Percentiles rank a stretch among this genome's conserved stretches.
These are phyloP conservation scores for Coregonus sp. DNA, from an alignment of 2,797 vertebrate species.

Conservation along the genomic window DNA sequence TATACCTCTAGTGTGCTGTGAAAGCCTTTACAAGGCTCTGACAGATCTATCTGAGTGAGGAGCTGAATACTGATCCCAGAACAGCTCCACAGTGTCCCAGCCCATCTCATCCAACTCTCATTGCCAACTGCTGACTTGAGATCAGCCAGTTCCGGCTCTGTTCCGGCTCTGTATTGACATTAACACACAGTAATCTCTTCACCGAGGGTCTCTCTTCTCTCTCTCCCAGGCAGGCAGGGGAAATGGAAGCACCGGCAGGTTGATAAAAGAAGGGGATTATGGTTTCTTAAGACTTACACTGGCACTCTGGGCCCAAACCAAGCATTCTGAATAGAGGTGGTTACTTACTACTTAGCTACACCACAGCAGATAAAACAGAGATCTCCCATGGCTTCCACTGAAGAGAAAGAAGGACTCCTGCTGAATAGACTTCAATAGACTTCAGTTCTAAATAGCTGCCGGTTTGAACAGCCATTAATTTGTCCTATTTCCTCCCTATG, in stretches of 20 bases:
- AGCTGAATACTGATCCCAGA: conserved; percentile 10
- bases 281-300: conserved; percentile 29
- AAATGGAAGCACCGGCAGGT: conserved; percentile 2
- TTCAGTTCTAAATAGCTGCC: background rate
- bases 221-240: conserved; percentile 5
- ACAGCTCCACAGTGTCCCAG: background rate
- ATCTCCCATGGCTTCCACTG: conserved; percentile 18
- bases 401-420: conserved; percentile 38
- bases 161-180: conserved; percentile 2
- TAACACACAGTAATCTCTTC: conserved; percentile 25
- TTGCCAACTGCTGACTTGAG: background rate
- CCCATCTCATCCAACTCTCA: background rate
- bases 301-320: conserved; percentile 22
- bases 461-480: background rate
- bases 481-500: background rate
- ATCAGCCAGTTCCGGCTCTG: conserved; percentile 1
- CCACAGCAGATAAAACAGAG: background rate
- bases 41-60: background rate
- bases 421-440: conserved; percentile 9
- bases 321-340: conserved; percentile 16
- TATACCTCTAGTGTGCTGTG: background rate
- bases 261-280: conserved; percentile 48
- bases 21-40: background rate
- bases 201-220: conserved; percentile 14
- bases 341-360: background rate